Conservation (phyloP, 2,888 invertebrate genomes). For the Lathronympha strigana region DNA sequence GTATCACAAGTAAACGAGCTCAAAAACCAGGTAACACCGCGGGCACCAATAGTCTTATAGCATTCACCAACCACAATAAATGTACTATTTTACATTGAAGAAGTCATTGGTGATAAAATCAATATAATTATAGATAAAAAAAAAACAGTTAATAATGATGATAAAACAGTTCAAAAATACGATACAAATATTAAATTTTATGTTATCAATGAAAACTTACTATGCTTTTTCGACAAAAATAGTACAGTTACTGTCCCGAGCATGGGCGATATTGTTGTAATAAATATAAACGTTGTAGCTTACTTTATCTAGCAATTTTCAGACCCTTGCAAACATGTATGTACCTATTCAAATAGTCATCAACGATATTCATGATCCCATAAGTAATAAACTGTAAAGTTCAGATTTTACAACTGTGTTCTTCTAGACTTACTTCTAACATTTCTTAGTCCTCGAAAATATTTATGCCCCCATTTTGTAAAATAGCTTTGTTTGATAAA, state of each 20-base stretch:
- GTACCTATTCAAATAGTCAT: neutral
- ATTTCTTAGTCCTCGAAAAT: neutral
- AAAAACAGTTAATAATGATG: neutral
- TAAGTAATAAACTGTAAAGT: no score
- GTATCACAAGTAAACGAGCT: constrained; percentile 98
- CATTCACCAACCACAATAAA: constrained; percentile 26
- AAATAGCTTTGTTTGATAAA: neutral
- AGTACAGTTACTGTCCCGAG: constrained; percentile 75
- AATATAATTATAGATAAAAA: neutral
- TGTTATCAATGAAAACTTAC: constrained; percentile 38
- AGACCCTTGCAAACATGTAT: neutral
- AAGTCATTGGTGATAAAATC: neutral
- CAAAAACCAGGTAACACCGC: constrained; percentile 80
- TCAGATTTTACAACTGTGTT: no score
- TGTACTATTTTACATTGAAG: constrained; percentile 34
- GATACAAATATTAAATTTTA: neutral
- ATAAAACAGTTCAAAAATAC: neutral
- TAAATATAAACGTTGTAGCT: constrained; percentile 67
- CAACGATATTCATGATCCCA: neutral
- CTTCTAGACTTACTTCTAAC: no score
- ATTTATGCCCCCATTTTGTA: neutral
- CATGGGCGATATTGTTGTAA: constrained; percentile 77
- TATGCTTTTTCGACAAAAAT: constrained; percentile 56
- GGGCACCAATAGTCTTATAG: constrained; percentile 41
- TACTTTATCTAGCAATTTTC: constrained; percentile 48